A percentile compares a stretch with the other conserved stretches of the same genome.
phyloP scores from a whole-genome alignment of 2,113 vertebrate species.

The Notechis scutatus region DNA sequence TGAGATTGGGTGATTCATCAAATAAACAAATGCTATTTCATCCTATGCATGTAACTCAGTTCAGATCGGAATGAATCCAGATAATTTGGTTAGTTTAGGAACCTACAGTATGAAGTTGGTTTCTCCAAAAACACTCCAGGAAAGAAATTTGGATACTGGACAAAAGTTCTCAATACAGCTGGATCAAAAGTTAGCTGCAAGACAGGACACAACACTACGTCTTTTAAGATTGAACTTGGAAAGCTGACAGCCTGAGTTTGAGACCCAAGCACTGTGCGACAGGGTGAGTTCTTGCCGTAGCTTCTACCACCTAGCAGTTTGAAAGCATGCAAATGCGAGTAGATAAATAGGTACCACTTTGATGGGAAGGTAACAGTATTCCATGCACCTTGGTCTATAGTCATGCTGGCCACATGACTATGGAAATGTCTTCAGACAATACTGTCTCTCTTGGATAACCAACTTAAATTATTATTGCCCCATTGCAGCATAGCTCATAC shows the following conservation, averaged over 20 bases:
- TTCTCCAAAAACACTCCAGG: not conserved
- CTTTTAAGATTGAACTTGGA: not conserved
- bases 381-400: too few relatives aligned
- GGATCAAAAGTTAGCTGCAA: not conserved
- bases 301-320: not conserved
- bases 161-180: not conserved
- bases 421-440: not conserved
- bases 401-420: not conserved
- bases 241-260: not conserved
- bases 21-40: not conserved
- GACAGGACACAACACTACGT: not conserved
- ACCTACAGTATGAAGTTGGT: not conserved
- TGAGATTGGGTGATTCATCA: not conserved
- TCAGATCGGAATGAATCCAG: not conserved
- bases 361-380: not conserved
- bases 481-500: not conserved
- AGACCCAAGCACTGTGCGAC: not conserved
- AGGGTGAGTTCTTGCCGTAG: not conserved
- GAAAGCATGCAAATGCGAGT: not conserved
- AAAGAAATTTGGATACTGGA: not conserved
- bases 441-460: not conserved
- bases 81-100: not conserved
- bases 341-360: not conserved
- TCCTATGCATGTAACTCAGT: not conserved
- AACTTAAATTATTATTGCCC: not conserved